Base-by-base conservation (phyloP, 2,888 invertebrate genomes). In the Drosophila basisetae region DNA sequence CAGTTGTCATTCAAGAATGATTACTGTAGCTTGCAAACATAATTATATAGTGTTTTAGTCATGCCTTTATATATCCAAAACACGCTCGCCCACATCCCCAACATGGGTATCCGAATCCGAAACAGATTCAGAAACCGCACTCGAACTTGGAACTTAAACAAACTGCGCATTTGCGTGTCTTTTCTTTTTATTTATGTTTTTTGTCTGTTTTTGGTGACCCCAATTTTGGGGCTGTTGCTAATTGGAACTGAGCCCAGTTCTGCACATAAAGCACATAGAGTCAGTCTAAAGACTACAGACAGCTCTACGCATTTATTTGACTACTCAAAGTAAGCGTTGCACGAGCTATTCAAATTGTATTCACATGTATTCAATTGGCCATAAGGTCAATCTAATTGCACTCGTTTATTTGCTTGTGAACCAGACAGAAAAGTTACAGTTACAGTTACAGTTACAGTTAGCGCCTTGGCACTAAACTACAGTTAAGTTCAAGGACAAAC, bases 371-470 rank as follows among this genome's bases (percentile, higher is more conserved):
- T 82, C 84, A 89, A 89, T 87, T 87, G 76, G 62, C 61, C 55
- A 75, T 73, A 85, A 89, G 87, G 87, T 89, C 90, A 89, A 82
- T 69, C 70, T 82, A 84, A 88, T 87, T 87, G 80, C 78, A 78
- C 82, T 77, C 68, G 60, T 78, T 74, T 69, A 50, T 49, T 61
- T 30, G 43, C 22, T 22, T 70, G n/a, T 25, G 39, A 33, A 47
- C 53, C 22, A 25, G 7, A 9, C 22, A 52, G 11, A 25, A n/a
- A 60, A 31, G 47, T 60, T 60, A 18, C 41, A 41, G 28, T 60
- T 60, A 18, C 41, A 41, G 28, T 35, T 35, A 35, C 31, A 31
- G 10, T n/a, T n/a, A 31, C 22, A 16, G 52, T 41, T 62, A 35
- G 43, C 28, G 28, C 18, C 37, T 39, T 52, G 39, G 33, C 56